Evolutionary conservation across 2,888 invertebrate species (phyloP).

Genomic region (Spilarctia lutea): DNA sequence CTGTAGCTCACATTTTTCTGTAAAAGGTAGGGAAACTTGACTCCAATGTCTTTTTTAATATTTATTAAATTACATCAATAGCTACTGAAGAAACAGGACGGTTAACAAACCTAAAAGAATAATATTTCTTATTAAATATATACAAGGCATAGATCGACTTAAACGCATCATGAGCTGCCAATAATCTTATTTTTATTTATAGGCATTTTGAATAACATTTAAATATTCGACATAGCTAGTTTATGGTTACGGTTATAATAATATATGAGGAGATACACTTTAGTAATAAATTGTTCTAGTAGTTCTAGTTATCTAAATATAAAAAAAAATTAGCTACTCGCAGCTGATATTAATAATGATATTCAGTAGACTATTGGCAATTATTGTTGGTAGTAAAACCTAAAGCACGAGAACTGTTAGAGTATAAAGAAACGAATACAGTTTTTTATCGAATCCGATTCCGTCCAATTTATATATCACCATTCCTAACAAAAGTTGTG

Average conservation of each 20-base stretch:
- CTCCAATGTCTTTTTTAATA: no score
- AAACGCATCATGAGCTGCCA: neutral
- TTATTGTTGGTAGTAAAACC: neutral
- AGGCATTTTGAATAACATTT: neutral
- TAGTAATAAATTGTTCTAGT: neutral
- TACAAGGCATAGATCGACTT: no score
- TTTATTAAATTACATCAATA: no score
- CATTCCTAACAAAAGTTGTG: neutral
- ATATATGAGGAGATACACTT: neutral
- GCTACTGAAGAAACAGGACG: no score
- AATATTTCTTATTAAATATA: no score
- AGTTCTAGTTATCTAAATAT: neutral
- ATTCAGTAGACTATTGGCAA: neutral
- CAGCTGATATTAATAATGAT: neutral
- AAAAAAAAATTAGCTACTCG: neutral
- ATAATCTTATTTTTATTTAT: neutral
- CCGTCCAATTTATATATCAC: neutral
- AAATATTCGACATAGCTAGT: neutral
- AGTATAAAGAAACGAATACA: no score
- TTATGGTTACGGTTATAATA: neutral
- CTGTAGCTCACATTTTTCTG: neutral
- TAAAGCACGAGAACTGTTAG: neutral
- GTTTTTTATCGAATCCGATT: neutral
- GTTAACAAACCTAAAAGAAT: no score
- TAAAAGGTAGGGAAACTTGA: no score